These are phyloP conservation scores for Carcharodon carcharias DNA, from an alignment of 2,797 vertebrate species.

Conservation along the genomic window DNA sequence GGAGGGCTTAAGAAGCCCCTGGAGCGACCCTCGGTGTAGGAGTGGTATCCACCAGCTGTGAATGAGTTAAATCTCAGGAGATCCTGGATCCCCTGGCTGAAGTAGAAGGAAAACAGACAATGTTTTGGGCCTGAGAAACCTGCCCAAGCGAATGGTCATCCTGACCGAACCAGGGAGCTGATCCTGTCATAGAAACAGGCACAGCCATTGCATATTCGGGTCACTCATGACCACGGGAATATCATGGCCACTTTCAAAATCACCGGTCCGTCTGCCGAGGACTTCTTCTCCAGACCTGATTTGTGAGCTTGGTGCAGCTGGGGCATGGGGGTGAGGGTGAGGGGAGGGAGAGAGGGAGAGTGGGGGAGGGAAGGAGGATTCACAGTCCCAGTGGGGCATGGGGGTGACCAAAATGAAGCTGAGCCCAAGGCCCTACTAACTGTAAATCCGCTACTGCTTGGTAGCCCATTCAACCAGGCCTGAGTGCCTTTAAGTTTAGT, in stretches of 20 bases:
- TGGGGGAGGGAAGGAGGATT: no score
- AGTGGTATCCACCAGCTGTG: constrained; percentile 79
- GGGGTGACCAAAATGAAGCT: no score
- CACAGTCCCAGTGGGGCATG: no score
- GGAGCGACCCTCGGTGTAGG: constrained; percentile 69
- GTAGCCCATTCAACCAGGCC: not conserved
- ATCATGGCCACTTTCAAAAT: constrained; percentile 91
- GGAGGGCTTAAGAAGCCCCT: constrained; percentile 69
- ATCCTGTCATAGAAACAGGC: constrained; percentile 73
- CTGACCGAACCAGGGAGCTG: constrained; percentile 56
- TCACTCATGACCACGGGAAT: constrained; percentile 79
- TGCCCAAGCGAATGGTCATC: constrained; percentile 55
- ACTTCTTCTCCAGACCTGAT: constrained; percentile 75
- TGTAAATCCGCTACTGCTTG: no score
- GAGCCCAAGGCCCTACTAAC: no score
- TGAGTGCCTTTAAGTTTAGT: not conserved
- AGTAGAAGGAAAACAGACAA: constrained; percentile 68
- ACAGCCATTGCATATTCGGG: constrained; percentile 84
- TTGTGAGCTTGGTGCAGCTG: no score
- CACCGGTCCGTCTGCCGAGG: constrained; percentile 77
- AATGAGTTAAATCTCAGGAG: constrained; percentile 68
- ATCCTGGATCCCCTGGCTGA: constrained; percentile 87
- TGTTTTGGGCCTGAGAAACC: constrained; percentile 61
- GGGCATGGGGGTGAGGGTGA: no score
- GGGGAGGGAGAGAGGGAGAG: no score